Evolutionary conservation across 2,113 vertebrate genomes (phyloP).

Genomic region (Phalacrocorax brasilianus): DNA sequence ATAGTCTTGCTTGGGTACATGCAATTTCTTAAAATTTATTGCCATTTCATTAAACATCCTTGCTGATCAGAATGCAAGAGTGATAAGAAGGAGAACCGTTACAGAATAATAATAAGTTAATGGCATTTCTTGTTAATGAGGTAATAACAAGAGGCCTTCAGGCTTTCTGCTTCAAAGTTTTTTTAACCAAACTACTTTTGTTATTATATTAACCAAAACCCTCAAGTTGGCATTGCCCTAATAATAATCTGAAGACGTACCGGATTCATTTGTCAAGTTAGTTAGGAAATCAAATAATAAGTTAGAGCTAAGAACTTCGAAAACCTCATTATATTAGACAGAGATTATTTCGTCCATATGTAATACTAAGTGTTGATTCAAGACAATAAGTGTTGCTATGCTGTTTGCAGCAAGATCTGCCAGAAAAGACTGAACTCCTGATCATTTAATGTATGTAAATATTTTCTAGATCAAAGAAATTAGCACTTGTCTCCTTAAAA

Average conservation of each 20-base stretch:
- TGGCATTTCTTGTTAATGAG: slow-evolving; percentile 59
- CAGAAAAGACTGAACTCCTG: background rate
- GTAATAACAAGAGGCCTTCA: slow-evolving; percentile 48
- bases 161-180: slow-evolving; percentile 49
- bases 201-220: slow-evolving; percentile 38
- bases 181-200: slow-evolving; percentile 42
- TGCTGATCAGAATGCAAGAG: slow-evolving; percentile 28
- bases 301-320: background rate
- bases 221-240: background rate
- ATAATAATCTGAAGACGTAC: background rate
- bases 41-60: slow-evolving; percentile 40
- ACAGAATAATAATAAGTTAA: slow-evolving; percentile 46
- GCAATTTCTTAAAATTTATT: slow-evolving; percentile 19
- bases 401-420: background rate
- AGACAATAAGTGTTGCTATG: background rate
- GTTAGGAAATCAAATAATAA: slow-evolving; percentile 9
- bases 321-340: background rate
- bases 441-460: background rate
- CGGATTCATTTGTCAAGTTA: background rate
- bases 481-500: background rate
- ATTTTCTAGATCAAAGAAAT: background rate
- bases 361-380: background rate
- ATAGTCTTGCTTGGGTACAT: background rate
- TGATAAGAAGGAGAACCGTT: slow-evolving; percentile 17
- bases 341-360: background rate